Evolutionary conservation across 2,888 invertebrate species (phyloP).

Genomic region (Heterodera filipjevi): DNA sequence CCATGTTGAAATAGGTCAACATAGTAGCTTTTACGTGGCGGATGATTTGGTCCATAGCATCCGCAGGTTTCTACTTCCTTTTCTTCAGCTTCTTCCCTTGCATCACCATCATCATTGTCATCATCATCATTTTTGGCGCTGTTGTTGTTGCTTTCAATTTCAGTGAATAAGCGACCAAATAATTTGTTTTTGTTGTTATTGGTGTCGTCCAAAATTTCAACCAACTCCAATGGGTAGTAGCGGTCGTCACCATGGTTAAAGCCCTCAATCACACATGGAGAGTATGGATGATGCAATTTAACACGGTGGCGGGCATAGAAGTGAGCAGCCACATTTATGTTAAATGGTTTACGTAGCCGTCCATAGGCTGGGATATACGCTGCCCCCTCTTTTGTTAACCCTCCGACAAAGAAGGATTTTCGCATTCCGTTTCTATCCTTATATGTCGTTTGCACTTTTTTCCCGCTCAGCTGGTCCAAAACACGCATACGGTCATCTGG

Average conservation of each 20-base stretch:
- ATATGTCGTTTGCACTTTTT: neutral
- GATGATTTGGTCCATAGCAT: too few species aligned
- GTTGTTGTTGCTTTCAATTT: too few species aligned
- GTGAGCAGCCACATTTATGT: neutral
- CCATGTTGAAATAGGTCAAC: too few species aligned
- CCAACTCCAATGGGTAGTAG: slow-evolving; percentile 2
- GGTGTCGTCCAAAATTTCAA: neutral
- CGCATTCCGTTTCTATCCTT: neutral
- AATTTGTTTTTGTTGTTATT: neutral
- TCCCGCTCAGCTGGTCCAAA: neutral
- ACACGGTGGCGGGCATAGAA: neutral
- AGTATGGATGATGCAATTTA: neutral
- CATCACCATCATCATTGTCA: too few species aligned
- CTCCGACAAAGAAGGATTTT: neutral
- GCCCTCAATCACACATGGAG: neutral
- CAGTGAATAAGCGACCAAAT: neutral
- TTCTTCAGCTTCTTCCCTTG: neutral
- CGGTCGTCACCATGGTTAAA: neutral
- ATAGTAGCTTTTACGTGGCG: too few species aligned
- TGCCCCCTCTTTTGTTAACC: neutral
- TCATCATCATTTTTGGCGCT: too few species aligned
- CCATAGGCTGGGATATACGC: neutral
- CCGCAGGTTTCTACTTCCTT: too few species aligned
- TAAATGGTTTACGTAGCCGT: neutral
- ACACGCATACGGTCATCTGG: neutral